Conservation (phyloP, 2,797 vertebrate genomes). For the Pseudochirops corinnae region DNA sequence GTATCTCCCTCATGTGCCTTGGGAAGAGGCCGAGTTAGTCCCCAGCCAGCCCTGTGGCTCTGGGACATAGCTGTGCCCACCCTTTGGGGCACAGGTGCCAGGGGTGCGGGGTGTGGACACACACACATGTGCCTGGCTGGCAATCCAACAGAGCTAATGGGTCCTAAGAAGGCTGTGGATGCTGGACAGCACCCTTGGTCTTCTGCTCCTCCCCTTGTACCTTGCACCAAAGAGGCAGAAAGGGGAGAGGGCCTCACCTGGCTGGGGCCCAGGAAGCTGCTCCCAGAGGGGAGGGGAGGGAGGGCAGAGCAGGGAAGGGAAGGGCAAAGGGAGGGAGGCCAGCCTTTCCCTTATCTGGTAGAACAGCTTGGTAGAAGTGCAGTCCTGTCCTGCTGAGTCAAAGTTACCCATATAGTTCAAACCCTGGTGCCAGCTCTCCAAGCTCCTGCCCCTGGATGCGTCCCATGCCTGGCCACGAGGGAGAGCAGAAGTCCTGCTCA, state of each 20-base stretch:
- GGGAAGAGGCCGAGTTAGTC: too few relatives aligned
- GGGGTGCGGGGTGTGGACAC: background rate
- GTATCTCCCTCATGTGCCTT: background rate
- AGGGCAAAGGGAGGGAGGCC: too few relatives aligned
- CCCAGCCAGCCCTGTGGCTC: background rate
- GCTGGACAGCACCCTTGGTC: too few relatives aligned
- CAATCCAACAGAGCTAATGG: background rate
- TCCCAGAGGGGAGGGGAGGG: too few relatives aligned
- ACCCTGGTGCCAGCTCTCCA: background rate
- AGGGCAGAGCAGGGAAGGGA: too few relatives aligned
- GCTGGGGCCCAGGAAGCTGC: too few relatives aligned
- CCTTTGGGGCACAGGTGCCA: too few relatives aligned
- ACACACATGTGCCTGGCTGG: background rate
- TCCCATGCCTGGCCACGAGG: background rate
- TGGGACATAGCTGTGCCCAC: background rate
- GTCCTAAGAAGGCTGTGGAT: too few relatives aligned
- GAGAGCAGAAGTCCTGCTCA: background rate
- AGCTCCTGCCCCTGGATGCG: fast-evolving
- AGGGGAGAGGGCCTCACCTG: background rate
- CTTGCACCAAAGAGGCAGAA: background rate
- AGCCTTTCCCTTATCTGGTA: background rate
- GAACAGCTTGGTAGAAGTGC: background rate
- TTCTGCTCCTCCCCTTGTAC: background rate
- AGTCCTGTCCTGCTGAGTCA: background rate
- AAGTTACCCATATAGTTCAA: background rate